A percentile compares a stretch with the other conserved stretches of the same genome.
Conservation (phyloP, 2,888 invertebrate species). For the Cremastinae sp. region DNA sequence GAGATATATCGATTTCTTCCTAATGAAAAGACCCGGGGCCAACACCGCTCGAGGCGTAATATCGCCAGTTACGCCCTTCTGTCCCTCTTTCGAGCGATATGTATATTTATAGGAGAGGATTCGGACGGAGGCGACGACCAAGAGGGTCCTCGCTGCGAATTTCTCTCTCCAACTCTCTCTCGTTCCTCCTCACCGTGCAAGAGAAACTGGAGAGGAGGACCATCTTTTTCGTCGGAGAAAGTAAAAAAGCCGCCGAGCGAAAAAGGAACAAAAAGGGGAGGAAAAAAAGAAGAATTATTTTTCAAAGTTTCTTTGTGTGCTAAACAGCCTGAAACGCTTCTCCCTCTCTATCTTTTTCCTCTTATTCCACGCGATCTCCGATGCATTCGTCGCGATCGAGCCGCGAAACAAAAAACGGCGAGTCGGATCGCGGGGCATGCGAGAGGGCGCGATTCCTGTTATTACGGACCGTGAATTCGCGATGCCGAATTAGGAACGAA, state of each 20-base stretch:
- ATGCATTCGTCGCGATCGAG: neutral
- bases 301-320: conserved; percentile 77
- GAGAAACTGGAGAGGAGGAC: conserved; percentile 50
- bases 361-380: conserved; percentile 23
- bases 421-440: conserved; percentile 8
- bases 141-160: conserved; percentile 30
- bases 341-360: conserved; percentile 54
- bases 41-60: neutral
- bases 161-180: conserved; percentile 1
- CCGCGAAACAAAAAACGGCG: neutral
- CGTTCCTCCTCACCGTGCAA: conserved; percentile 36
- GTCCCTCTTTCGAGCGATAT: conserved; percentile 1
- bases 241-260: conserved; percentile 53
- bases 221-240: conserved; percentile 35
- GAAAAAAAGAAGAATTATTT: too few species aligned
- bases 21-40: conserved; percentile 13
- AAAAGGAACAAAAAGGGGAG: too few species aligned
- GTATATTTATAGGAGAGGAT: conserved; percentile 33
- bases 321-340: conserved; percentile 68
- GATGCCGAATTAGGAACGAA: conserved; percentile 53
- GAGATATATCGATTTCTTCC: conserved; percentile 15
- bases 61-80: conserved; percentile 29
- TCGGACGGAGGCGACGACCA: conserved; percentile 31
- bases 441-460: conserved; percentile 41
- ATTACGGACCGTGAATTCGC: conserved; percentile 55